Conservation (phyloP, 2,113 vertebrate genomes). For the Eudyptes chrysolophus region DNA sequence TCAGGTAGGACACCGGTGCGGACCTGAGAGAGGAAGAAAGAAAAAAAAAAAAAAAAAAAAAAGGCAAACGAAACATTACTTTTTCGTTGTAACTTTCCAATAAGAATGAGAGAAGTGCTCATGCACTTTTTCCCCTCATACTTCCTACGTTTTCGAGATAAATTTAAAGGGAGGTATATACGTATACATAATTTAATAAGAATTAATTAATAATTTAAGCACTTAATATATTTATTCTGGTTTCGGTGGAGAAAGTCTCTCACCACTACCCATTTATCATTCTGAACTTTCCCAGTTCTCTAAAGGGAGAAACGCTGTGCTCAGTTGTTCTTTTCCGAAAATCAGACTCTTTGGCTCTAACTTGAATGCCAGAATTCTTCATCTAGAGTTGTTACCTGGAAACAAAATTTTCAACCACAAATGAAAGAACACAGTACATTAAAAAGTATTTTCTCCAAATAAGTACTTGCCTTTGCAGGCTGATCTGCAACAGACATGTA, state of each 20-base stretch:
- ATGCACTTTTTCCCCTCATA: not conserved
- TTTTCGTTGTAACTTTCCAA: not conserved
- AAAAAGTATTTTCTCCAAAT: not conserved
- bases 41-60: not conserved
- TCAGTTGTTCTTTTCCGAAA: not conserved
- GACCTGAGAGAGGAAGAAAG: slow-evolving; percentile 59
- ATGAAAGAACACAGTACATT: not conserved
- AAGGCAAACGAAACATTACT: not conserved
- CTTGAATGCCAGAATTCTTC: not conserved
- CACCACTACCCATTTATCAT: not conserved
- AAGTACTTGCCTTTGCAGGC: not conserved
- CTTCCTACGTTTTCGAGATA: not conserved
- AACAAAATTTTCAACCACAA: not conserved
- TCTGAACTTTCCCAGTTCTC: not conserved
- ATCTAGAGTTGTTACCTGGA: not conserved
- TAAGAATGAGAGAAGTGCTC: not conserved
- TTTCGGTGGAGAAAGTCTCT: not conserved
- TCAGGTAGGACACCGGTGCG: slow-evolving; percentile 70
- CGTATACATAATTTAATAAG: not conserved
- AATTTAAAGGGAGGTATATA: not conserved
- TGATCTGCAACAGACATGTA: not conserved
- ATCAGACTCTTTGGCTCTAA: not conserved
- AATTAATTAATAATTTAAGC: not conserved
- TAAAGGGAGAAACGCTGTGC: not conserved
- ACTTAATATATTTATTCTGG: too few species aligned